Percentiles rank a stretch among this genome's conserved stretches.
Evolutionary conservation across 2,888 invertebrate species (phyloP).

Genomic region (Tachina grossa): DNA sequence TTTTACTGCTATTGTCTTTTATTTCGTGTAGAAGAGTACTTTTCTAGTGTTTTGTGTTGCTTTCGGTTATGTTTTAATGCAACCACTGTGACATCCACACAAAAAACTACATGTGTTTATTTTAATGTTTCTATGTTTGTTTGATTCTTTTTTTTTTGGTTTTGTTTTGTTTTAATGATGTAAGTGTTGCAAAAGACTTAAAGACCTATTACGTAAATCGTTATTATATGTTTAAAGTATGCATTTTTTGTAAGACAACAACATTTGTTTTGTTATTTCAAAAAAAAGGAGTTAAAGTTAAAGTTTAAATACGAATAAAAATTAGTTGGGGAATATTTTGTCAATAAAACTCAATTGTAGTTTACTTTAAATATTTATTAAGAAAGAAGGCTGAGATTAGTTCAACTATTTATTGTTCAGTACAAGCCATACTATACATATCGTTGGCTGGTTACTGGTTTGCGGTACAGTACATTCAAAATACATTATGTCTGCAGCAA

Average conservation of each 20-base stretch:
- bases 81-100: conserved; percentile 63
- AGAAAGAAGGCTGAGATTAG: too few relatives aligned
- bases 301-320: background rate
- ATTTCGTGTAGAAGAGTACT: conserved; percentile 17
- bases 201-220: conserved; percentile 65
- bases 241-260: conserved; percentile 7
- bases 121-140: conserved; percentile 52
- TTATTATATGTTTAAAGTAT: conserved; percentile 42
- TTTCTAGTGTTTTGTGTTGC: conserved; percentile 47
- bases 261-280: background rate
- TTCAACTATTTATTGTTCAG: too few relatives aligned
- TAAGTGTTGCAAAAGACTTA: conserved; percentile 60
- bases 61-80: conserved; percentile 69
- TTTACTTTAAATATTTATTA: background rate
- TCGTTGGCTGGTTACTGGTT: too few relatives aligned
- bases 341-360: background rate
- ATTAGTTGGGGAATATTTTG: background rate
- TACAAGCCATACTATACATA: too few relatives aligned
- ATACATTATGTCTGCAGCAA: too few relatives aligned
- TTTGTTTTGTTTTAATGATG: background rate
- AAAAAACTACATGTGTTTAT: conserved; percentile 58
- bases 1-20: conserved; percentile 38
- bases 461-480: too few relatives aligned
- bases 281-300: conserved; percentile 10
- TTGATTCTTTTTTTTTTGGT: background rate